phyloP scores from a whole-genome alignment of 2,113 vertebrate genomes.

The Hepsetus odoe region DNA sequence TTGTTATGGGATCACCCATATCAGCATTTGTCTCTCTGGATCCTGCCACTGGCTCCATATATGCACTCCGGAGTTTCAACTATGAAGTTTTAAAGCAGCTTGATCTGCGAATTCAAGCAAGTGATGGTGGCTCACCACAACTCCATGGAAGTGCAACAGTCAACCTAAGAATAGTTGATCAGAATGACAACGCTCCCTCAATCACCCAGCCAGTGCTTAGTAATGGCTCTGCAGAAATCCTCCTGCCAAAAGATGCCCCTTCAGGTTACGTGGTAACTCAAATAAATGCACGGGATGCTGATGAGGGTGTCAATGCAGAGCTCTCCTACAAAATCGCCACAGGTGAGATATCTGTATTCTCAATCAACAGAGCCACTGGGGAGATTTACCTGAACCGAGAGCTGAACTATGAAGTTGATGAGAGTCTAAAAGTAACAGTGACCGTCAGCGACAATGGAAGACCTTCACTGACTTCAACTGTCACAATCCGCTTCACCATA shows the following conservation, averaged over 20 bases:
- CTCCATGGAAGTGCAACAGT: slow-evolving; percentile 85
- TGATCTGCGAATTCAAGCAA: slow-evolving; percentile 87
- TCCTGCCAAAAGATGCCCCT: slow-evolving; percentile 81
- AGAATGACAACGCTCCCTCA: slow-evolving; percentile 90
- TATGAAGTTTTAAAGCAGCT: slow-evolving; percentile 89
- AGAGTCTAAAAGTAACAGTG: slow-evolving; percentile 82
- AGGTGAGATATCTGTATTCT: slow-evolving; percentile 78
- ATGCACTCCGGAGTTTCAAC: slow-evolving; percentile 92
- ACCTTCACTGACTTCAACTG: slow-evolving; percentile 84
- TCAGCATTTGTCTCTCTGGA: slow-evolving; percentile 92
- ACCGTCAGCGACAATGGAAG: slow-evolving; percentile 87
- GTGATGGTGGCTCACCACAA: slow-evolving; percentile 85
- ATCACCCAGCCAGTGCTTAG: slow-evolving; percentile 83
- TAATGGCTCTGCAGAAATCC: slow-evolving; percentile 85
- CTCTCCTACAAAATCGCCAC: slow-evolving; percentile 81
- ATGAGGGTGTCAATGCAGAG: slow-evolving; percentile 88
- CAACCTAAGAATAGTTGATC: slow-evolving; percentile 86
- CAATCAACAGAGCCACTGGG: slow-evolving; percentile 85
- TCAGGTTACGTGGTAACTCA: slow-evolving; percentile 83
- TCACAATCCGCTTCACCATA: slow-evolving; percentile 85
- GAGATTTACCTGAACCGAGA: slow-evolving; percentile 86
- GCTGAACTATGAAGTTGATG: slow-evolving; percentile 84
- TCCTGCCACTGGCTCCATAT: slow-evolving; percentile 89
- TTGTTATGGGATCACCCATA: slow-evolving; percentile 83
- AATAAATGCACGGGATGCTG: slow-evolving; percentile 87